Conservation (phyloP, 1,140 invertebrate genomes). For the Steinernema khuongi region DNA sequence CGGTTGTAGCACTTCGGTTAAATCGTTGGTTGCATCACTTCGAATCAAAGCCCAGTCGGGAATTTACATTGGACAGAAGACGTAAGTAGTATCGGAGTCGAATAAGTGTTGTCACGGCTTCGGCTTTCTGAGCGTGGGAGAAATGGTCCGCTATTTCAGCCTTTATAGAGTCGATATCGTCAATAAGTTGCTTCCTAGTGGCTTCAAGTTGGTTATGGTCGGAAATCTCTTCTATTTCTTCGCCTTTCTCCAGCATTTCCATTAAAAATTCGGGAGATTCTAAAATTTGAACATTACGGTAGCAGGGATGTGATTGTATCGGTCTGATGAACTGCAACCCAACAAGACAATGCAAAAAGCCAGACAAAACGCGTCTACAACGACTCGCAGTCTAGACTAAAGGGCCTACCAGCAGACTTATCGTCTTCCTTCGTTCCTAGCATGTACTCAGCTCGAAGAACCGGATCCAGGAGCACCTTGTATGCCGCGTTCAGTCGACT, state of each 20-base stretch:
- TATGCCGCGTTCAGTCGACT: not conserved
- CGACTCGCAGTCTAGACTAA: too few species aligned
- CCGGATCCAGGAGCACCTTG: not conserved
- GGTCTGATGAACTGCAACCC: too few species aligned
- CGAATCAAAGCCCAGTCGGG: not conserved
- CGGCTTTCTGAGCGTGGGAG: not conserved
- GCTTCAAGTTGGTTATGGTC: not conserved
- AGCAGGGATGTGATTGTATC: not conserved
- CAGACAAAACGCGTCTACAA: too few species aligned
- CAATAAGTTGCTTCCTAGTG: not conserved
- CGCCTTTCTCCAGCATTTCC: not conserved
- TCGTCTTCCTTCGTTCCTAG: not conserved
- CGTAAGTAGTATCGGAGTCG: not conserved
- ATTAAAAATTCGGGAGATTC: not conserved
- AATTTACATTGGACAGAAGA: not conserved
- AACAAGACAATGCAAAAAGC: too few species aligned
- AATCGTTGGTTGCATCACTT: too few species aligned
- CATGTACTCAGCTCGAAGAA: slow-evolving; percentile 9
- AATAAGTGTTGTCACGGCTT: not conserved
- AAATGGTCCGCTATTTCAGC: not conserved
- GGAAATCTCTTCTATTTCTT: not conserved
- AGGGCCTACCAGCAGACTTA: not conserved
- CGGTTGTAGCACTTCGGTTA: too few species aligned
- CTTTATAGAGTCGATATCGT: not conserved
- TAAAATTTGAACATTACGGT: not conserved